Conservation (phyloP, 2,888 invertebrate genomes). For the Zaprionus obscuricornis region DNA sequence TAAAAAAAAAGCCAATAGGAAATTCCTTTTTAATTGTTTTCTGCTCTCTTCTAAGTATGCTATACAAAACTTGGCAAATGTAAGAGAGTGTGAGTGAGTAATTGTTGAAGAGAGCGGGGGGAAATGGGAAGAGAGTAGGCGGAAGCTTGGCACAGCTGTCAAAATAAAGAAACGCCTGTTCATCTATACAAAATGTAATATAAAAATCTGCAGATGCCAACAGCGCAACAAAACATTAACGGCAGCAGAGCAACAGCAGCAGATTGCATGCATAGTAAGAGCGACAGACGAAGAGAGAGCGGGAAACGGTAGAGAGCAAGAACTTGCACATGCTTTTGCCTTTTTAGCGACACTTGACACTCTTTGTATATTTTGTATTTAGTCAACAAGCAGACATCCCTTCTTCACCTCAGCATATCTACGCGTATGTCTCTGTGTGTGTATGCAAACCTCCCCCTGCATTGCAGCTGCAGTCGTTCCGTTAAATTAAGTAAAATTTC, state of each 20-base stretch:
- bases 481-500: slow-evolving; percentile 77
- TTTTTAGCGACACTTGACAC: slow-evolving; percentile 77
- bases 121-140: not conserved
- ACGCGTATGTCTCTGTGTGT: not conserved
- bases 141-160: slow-evolving; percentile 59
- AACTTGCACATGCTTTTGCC: slow-evolving; percentile 56
- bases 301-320: slow-evolving; percentile 5
- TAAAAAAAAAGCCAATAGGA: slow-evolving; percentile 49
- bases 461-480: slow-evolving; percentile 63
- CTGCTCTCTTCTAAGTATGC: slow-evolving; percentile 27
- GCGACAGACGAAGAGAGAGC: not conserved
- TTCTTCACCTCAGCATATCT: slow-evolving; percentile 35
- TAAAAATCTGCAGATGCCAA: too few relatives aligned
- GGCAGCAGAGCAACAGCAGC: too few relatives aligned
- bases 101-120: slow-evolving; percentile 2
- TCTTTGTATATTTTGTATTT: slow-evolving; percentile 77
- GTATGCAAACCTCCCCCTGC: not conserved
- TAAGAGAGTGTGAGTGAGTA: not conserved
- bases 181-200: slow-evolving; percentile 61
- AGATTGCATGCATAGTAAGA: not conserved
- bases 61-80: not conserved
- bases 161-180: slow-evolving; percentile 69
- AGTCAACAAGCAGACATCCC: slow-evolving; percentile 57
- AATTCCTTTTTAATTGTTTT: slow-evolving; percentile 76
- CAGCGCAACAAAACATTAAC: too few relatives aligned